Evolutionary conservation across 2,888 invertebrate genomes (phyloP), one percentile per base, ranked within the genome.

Genomic region (Athalia rosae): DNA sequence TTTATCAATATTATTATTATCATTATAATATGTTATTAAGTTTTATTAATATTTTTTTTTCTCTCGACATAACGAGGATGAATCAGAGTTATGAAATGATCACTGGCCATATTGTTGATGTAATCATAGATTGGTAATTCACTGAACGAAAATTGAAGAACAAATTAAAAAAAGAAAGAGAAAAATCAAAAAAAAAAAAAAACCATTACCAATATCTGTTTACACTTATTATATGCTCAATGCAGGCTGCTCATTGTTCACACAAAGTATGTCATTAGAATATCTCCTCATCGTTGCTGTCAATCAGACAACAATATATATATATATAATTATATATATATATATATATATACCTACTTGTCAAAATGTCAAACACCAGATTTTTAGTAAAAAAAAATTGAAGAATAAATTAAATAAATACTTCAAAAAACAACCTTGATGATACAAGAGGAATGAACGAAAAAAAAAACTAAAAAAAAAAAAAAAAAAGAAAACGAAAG

Each of bases 361-460:
- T 74, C 61, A 61, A 62, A 61, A 74, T 48, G 47, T 62, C 48
- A 61, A 61, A 74, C 74, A 74, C 74, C 59, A 78, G 78, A 79
- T 78, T 78, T 77, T 67, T 73, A 77, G 76, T 69, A 53, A 56
- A 66, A 50, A 45, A 59, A 78, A 50, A 71, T 77, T 78, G 77
- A 77, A 78, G 74, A 58, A 69, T 53, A 48, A 80, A 69, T 15
- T 71, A 77, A 67, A 58, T 53, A 77, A 63, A 76, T 48, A 58
- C 59, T 62, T 48, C 56, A 76, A 66, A 43, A 50, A 67, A 76
- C 41, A 43, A 28, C 53, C 8, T 53, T 11, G 77, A 76, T 78
- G 76, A 50, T 76, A 59, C 62, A 80, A 76, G 48, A 67, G 4
- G 79, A 73, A 78, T 50, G 47, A 71, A 78, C 64, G 67, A 50